phyloP scores from a whole-genome alignment of 2,888 invertebrate genomes.

The Poecilus cupreus region DNA sequence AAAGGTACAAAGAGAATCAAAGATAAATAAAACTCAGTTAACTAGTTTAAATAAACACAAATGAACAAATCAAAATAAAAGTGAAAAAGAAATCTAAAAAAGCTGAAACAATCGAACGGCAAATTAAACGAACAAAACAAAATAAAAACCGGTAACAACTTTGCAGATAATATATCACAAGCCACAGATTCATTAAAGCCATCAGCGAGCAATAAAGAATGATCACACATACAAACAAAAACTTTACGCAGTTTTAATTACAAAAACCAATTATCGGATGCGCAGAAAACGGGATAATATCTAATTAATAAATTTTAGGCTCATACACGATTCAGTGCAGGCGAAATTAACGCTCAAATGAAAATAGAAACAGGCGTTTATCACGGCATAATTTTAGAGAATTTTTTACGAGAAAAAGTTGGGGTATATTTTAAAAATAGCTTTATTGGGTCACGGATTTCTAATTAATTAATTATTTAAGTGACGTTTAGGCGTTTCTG shows the following conservation, averaged over 20 bases:
- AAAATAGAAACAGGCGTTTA: constrained; percentile 18
- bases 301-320: constrained; percentile 39
- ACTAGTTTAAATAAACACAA: neutral
- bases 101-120: constrained; percentile 26
- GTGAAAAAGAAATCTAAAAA: neutral
- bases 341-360: neutral
- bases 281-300: constrained; percentile 25
- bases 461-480: constrained; percentile 11
- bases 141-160: constrained; percentile 25
- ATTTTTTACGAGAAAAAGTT: neutral
- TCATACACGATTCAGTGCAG: constrained; percentile 27
- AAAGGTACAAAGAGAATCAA: neutral
- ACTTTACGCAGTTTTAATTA: constrained; percentile 47
- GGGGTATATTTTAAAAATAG: neutral
- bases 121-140: constrained; percentile 31
- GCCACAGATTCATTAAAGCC: constrained; percentile 47
- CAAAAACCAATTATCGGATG: constrained; percentile 38
- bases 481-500: neutral
- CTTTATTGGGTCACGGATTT: constrained; percentile 19
- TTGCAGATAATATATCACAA: constrained; percentile 46
- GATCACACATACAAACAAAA: constrained; percentile 21
- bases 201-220: constrained; percentile 45
- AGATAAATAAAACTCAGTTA: neutral
- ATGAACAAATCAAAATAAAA: constrained; percentile 14
- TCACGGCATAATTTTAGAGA: neutral